Conservation (phyloP, 2,113 vertebrate species). For the Corythornis cristatus region DNA sequence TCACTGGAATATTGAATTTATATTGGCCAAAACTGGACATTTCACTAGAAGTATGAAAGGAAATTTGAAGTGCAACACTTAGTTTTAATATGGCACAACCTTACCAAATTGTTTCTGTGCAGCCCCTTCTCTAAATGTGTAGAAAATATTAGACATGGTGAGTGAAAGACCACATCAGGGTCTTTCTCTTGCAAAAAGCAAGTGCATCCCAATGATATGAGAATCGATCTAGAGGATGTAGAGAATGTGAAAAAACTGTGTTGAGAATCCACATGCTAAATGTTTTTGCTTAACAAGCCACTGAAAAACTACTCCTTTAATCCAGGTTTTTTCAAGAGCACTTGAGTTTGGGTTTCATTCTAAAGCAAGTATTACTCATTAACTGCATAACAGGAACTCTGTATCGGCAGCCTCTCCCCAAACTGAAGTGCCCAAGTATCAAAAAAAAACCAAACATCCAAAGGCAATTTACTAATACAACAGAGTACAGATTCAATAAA, state of each 20-base stretch:
- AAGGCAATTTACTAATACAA: neutral
- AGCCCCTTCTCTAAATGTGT: neutral
- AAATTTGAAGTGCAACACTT: neutral
- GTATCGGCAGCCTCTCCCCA: neutral
- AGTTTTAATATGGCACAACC: neutral
- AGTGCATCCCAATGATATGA: neutral
- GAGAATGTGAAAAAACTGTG: neutral
- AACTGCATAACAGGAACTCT: neutral
- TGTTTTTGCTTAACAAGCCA: neutral
- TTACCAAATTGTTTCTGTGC: neutral
- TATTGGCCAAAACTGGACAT: neutral
- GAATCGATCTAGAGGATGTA: neutral
- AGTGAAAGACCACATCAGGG: neutral
- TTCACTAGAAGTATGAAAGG: neutral
- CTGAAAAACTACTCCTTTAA: neutral
- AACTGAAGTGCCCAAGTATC: neutral
- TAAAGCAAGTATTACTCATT: constrained; percentile 1
- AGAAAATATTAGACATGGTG: neutral
- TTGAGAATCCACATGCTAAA: neutral
- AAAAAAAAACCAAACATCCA: neutral
- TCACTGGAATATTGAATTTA: neutral
- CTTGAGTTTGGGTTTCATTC: neutral
- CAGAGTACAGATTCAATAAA: neutral
- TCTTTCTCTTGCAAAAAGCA: neutral
- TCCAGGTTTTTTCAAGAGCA: neutral